A percentile compares a stretch with the other conserved stretches of the same genome.
These are phyloP conservation scores for Tachycineta bicolor DNA, from an alignment of 2,113 vertebrate genomes.

Conservation along the genomic window DNA sequence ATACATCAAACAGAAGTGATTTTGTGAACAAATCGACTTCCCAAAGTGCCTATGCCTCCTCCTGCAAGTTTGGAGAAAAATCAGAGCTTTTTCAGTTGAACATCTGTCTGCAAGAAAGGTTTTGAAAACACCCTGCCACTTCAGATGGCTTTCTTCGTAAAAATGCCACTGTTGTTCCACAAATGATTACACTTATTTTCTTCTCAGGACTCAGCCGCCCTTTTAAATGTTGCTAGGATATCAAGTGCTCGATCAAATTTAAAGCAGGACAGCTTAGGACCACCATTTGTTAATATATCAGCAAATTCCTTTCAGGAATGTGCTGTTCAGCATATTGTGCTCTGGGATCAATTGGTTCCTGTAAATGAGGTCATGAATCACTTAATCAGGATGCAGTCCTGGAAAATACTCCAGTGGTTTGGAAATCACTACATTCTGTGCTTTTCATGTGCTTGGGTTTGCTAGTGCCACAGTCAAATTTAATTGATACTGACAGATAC, in stretches of 20 bases:
- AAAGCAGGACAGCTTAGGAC: background rate
- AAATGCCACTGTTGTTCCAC: background rate
- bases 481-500: background rate
- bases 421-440: background rate
- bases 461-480: background rate
- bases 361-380: slow-evolving; percentile 23
- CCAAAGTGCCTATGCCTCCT: background rate
- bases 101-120: slow-evolving; percentile 1
- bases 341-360: slow-evolving; percentile 31
- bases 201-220: slow-evolving; percentile 11
- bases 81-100: slow-evolving; percentile 29
- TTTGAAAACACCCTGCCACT: background rate
- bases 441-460: background rate
- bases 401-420: background rate
- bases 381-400: background rate
- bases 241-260: background rate
- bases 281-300: slow-evolving; percentile 10
- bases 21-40: slow-evolving; percentile 12
- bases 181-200: slow-evolving; percentile 14
- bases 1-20: slow-evolving; percentile 26
- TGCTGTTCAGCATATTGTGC: background rate
- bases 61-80: slow-evolving; percentile 24
- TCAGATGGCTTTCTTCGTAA: background rate
- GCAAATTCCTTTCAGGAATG: slow-evolving; percentile 44
- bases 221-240: slow-evolving; percentile 8